A percentile compares a stretch with the other conserved stretches of the same genome.
These are phyloP conservation scores for Aurelia sp. DNA, from an alignment of 30 jellyfish, hydroid and myxozoan genomes.

Conservation along the genomic window DNA sequence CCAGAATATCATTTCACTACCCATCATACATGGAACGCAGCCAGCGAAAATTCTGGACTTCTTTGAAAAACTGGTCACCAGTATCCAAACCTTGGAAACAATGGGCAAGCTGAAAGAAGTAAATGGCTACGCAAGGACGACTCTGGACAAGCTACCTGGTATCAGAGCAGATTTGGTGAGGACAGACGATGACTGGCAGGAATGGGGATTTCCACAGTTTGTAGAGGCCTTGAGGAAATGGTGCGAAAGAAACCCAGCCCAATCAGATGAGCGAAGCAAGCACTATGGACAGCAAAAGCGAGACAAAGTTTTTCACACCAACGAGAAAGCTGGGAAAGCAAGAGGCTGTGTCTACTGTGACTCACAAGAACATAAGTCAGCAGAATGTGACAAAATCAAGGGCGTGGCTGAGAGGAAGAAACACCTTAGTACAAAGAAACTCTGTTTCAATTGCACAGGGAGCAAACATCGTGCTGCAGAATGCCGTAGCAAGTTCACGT, in stretches of 20 bases:
- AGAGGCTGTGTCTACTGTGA: constrained; percentile 57
- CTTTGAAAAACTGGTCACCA: too few species aligned
- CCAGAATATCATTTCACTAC: too few species aligned
- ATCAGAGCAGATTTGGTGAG: too few species aligned
- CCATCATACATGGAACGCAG: too few species aligned
- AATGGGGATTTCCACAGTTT: too few species aligned
- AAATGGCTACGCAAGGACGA: constrained; percentile 62
- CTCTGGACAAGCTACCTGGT: constrained; percentile 78
- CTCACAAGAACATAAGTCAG: constrained; percentile 23
- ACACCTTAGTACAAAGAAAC: constrained; percentile 35
- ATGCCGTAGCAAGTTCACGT: constrained; percentile 49
- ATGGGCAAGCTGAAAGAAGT: constrained; percentile 76
- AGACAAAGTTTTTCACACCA: constrained; percentile 13
- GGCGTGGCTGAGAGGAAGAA: constrained; percentile 39
- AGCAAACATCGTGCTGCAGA: constrained; percentile 55
- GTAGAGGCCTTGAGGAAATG: too few species aligned
- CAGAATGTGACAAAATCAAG: constrained; percentile 34
- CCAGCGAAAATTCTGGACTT: too few species aligned
- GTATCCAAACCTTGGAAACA: too few species aligned
- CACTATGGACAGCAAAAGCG: constrained; percentile 5
- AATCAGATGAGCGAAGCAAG: not conserved
- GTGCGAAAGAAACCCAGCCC: too few species aligned
- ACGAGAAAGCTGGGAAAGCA: constrained; percentile 12
- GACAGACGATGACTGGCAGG: too few species aligned
- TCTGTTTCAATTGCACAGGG: constrained; percentile 82